Conservation (phyloP, 2,888 invertebrate species). For the Hypsopygia costalis region DNA sequence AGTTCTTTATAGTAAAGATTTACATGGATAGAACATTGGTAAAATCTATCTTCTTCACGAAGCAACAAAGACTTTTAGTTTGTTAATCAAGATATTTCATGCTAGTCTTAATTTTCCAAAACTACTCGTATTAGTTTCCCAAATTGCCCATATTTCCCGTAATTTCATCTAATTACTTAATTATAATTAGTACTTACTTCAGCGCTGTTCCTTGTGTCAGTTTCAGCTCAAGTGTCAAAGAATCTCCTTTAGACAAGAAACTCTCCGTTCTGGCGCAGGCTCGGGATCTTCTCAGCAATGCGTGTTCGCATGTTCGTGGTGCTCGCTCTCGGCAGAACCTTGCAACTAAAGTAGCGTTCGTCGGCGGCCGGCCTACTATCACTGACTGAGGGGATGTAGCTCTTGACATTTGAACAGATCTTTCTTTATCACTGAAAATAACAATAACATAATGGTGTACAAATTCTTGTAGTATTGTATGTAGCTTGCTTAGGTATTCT, state of each 20-base stretch:
- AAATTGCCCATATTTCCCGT: too few relatives aligned
- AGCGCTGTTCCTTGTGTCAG: conserved; percentile 91
- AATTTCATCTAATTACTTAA: too few relatives aligned
- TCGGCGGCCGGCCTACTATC: conserved; percentile 79
- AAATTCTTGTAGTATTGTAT: too few relatives aligned
- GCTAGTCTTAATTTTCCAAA: too few relatives aligned
- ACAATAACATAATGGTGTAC: too few relatives aligned
- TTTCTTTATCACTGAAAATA: conserved; percentile 66
- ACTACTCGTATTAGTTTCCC: too few relatives aligned
- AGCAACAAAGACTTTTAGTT: too few relatives aligned
- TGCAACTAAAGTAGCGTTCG: conserved; percentile 89
- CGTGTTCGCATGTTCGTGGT: conserved; percentile 91
- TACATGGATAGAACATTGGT: too few relatives aligned
- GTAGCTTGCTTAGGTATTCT: too few relatives aligned
- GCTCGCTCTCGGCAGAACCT: conserved; percentile 91
- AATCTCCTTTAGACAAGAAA: conserved; percentile 90
- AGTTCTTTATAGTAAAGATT: too few relatives aligned
- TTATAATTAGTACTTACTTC: conserved; percentile 78
- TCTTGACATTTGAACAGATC: conserved; percentile 71
- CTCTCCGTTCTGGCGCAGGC: conserved; percentile 91
- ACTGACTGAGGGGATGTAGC: conserved; percentile 72
- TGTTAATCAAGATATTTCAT: too few relatives aligned
- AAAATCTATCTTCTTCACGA: too few relatives aligned
- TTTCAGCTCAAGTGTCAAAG: conserved; percentile 88
- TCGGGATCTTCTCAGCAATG: conserved; percentile 83